phyloP scores from a whole-genome alignment of 2,888 invertebrate species.

The Hybos culiciformis region DNA sequence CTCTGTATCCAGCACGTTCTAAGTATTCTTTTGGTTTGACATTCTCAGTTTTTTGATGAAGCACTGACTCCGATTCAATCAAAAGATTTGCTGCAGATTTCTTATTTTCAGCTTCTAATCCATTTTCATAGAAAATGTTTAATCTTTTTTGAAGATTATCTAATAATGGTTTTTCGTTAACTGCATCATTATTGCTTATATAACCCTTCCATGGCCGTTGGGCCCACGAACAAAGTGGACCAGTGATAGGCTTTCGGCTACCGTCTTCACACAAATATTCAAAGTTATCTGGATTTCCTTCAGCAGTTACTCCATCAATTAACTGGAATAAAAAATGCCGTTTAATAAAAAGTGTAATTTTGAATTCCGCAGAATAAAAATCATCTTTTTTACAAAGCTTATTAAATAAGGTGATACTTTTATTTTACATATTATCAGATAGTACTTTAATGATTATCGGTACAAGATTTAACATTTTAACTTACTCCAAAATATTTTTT shows the following conservation, averaged over 20 bases:
- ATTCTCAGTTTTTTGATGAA: slow-evolving; percentile 37
- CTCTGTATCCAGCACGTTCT: slow-evolving; percentile 50
- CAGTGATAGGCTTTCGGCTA: slow-evolving; percentile 49
- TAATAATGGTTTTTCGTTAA: slow-evolving; percentile 24
- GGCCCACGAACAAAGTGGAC: slow-evolving; percentile 64
- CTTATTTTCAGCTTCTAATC: slow-evolving; percentile 27
- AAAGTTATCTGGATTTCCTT: slow-evolving; percentile 51
- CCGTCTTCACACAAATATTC: slow-evolving; percentile 72
- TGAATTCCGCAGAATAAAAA: background rate
- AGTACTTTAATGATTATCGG: background rate
- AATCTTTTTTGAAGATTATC: slow-evolving; percentile 29
- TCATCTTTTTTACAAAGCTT: too few relatives aligned
- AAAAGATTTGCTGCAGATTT: slow-evolving; percentile 39
- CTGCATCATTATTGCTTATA: slow-evolving; percentile 48
- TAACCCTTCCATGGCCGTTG: slow-evolving; percentile 75
- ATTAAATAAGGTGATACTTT: too few relatives aligned
- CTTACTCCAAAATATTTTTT: slow-evolving; percentile 62
- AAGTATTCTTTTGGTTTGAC: slow-evolving; percentile 44
- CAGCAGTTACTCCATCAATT: slow-evolving; percentile 45
- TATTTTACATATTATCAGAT: too few relatives aligned
- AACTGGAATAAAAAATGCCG: slow-evolving; percentile 38
- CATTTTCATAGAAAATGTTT: slow-evolving; percentile 30
- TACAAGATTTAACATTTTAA: slow-evolving; percentile 1
- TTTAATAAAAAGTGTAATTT: background rate
- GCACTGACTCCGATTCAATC: slow-evolving; percentile 43